phyloP scores from a whole-genome alignment of 92 coral and sea anemone genomes.

The Phenganax marumi region DNA sequence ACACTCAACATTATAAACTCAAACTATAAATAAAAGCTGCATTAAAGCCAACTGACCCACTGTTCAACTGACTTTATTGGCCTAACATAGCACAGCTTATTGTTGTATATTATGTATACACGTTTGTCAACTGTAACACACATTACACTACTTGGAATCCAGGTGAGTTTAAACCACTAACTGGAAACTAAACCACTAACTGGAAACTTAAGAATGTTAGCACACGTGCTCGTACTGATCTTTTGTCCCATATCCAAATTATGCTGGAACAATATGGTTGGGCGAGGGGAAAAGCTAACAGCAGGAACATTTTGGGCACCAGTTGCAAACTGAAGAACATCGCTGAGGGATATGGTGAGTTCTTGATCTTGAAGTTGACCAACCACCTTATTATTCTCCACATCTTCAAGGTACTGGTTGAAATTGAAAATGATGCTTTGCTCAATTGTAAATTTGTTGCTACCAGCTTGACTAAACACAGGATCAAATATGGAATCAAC shows the following conservation, averaged over 20 bases:
- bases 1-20: background rate
- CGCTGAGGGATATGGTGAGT: slow-evolving; percentile 38
- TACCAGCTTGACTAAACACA: slow-evolving; percentile 37
- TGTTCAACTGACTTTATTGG: no score
- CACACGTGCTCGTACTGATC: slow-evolving; percentile 49
- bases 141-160: slow-evolving; percentile 53
- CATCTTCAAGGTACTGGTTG: slow-evolving; percentile 50
- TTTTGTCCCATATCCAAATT: slow-evolving; percentile 30
- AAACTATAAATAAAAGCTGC: no score
- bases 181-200: slow-evolving; percentile 49
- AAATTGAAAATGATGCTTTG: slow-evolving; percentile 43
- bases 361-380: slow-evolving; percentile 45
- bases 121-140: background rate
- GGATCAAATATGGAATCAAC: slow-evolving; percentile 36
- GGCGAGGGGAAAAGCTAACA: slow-evolving; percentile 57
- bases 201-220: slow-evolving; percentile 57
- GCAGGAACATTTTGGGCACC: slow-evolving; percentile 60
- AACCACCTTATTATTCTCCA: slow-evolving; percentile 38
- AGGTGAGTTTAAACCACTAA: slow-evolving; percentile 58
- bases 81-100: no score
- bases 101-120: background rate
- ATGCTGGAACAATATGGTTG: slow-evolving; percentile 50
- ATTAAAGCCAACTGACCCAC: no score
- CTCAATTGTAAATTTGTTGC: slow-evolving; percentile 43
- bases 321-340: slow-evolving; percentile 60